These are phyloP conservation scores for Pleuronectes platessa DNA, from an alignment of 2,113 vertebrate genomes.

Conservation along the genomic window DNA sequence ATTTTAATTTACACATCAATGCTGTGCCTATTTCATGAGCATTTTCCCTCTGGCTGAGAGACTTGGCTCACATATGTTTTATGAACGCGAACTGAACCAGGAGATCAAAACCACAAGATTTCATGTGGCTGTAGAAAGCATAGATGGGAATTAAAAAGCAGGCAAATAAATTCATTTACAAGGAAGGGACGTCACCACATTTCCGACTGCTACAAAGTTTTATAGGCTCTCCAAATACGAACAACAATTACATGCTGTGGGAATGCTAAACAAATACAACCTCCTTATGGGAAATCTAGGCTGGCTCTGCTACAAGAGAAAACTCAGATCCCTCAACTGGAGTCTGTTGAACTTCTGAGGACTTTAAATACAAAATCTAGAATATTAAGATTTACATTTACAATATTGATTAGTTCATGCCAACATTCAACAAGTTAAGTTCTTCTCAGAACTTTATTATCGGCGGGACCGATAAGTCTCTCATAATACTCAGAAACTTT, in stretches of 20 bases:
- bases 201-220: slow-evolving; percentile 66
- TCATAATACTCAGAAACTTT: no score
- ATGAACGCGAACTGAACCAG: slow-evolving; percentile 70
- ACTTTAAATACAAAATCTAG: slow-evolving; percentile 14
- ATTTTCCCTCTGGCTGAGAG: slow-evolving; percentile 43
- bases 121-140: slow-evolving; percentile 63
- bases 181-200: slow-evolving; percentile 70
- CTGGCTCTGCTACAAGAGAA: slow-evolving; percentile 27
- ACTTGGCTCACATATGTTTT: slow-evolving; percentile 59
- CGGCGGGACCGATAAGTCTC: background rate
- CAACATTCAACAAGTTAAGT: background rate
- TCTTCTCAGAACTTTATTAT: background rate
- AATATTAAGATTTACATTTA: background rate
- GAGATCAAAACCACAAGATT: slow-evolving; percentile 64
- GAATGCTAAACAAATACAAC: slow-evolving; percentile 75
- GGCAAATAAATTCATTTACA: slow-evolving; percentile 76
- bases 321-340: slow-evolving; percentile 13
- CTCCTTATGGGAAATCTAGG: slow-evolving; percentile 32
- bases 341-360: background rate
- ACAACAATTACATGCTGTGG: slow-evolving; percentile 75
- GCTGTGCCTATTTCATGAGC: slow-evolving; percentile 43
- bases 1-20: slow-evolving; percentile 63
- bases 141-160: slow-evolving; percentile 57
- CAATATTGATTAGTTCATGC: slow-evolving; percentile 1
- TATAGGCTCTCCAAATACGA: slow-evolving; percentile 70